Base-by-base conservation (phyloP, 1,140 invertebrate genomes). In the Mycetomoellerius zeteki region DNA sequence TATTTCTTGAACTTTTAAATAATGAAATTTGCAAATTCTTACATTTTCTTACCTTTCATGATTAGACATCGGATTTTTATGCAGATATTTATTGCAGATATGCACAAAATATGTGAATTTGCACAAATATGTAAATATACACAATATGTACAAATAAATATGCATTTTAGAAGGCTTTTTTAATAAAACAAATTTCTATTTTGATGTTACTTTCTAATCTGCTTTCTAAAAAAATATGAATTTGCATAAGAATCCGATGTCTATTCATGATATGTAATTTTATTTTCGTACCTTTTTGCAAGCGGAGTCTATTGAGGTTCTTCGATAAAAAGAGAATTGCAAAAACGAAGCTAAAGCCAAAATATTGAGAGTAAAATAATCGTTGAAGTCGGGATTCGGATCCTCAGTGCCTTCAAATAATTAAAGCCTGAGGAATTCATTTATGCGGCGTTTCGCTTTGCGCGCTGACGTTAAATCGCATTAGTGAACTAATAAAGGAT, bases 381-480 rank as follows among this genome's bases (percentile, higher is more conserved):
- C 54, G 12, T 37, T 19, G n/a, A 47, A 78, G 12, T 14, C 24
- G 27, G 1, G 19, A 21, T 14, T 33, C n/a, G 52, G 10, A 58
- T 58, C 24, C 30, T 21, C 30, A 1, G n/a, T 37, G 72, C 14
- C 72, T 75, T 16, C 33, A 75, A 37, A 75, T 58, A 37, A 56
- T 75, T 75, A 75, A 14, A 14, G 56, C 19, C 50, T n/a, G 72
- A 10, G 50, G 30, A 75, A 75, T 75, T 75, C 30, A 75, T 52
- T 75, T 75, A 75, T 30, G 50, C 52, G n/a, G 33, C 73, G 21
- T 43, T 76, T 60, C 54, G 33, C 6, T 76, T n/a, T 43, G 50
- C 50, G 47, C 12, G 54, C 73, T 76, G 33, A 76, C 54, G 21
- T 76, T 60, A 76, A 56, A 54, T n/a, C 52, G 72, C 72, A 75